These are phyloP conservation scores for Caenorhabditis parvicauda DNA, from an alignment of 2,888 invertebrate genomes.

Conservation along the genomic window DNA sequence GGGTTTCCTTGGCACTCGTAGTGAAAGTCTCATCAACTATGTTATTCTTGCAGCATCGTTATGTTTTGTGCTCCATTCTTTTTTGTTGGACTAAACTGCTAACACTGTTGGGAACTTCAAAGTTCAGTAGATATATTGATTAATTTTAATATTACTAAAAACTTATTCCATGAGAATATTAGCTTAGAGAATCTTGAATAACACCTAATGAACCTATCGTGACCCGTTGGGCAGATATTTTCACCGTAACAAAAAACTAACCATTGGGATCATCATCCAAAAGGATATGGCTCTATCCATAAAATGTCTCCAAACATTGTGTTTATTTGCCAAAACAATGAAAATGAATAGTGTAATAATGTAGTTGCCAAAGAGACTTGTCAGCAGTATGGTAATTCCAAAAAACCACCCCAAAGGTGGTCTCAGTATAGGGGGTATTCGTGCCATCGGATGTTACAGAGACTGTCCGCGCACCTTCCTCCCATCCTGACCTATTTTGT, in stretches of 20 bases:
- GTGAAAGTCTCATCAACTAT: too few species aligned
- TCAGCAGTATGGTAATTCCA: constrained; percentile 41
- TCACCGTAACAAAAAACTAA: constrained; percentile 13
- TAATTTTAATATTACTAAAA: too few species aligned
- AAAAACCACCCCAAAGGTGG: constrained; percentile 48
- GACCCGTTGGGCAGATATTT: too few species aligned
- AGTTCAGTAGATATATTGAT: too few species aligned
- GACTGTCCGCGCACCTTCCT: too few species aligned
- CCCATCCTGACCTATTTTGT: neutral
- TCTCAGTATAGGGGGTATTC: constrained; percentile 23
- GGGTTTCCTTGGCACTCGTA: too few species aligned
- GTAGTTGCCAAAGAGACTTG: constrained; percentile 54
- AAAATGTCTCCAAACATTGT: constrained; percentile 46
- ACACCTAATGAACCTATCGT: too few species aligned
- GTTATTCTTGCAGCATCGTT: too few species aligned
- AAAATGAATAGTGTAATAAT: constrained; percentile 56
- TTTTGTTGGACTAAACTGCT: neutral
- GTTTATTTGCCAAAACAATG: constrained; percentile 43
- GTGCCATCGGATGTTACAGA: too few species aligned
- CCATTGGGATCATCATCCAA: constrained; percentile 61
- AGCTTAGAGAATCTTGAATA: too few species aligned
- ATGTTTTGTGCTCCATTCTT: neutral
- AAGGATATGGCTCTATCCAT: constrained; percentile 61
- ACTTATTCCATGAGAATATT: too few species aligned
- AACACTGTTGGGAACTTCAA: neutral